Evolutionary conservation across 2,113 vertebrate species (phyloP).

Genomic region (Callorhinus ursinus): DNA sequence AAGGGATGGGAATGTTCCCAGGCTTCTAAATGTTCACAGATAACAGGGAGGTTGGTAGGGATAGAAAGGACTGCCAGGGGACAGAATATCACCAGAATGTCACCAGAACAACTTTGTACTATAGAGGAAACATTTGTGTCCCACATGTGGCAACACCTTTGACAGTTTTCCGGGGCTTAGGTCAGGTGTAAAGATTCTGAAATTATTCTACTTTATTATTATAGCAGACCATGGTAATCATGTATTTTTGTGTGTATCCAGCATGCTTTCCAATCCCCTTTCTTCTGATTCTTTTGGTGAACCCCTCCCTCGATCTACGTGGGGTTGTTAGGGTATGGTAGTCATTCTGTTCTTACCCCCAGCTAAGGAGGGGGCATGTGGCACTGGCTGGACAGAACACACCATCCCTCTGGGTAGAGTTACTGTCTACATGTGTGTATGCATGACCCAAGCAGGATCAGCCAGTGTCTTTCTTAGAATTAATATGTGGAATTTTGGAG

Average conservation of each 20-base stretch:
- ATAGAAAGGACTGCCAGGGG: too few relatives aligned
- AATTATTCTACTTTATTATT: neutral
- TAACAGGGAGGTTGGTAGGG: neutral
- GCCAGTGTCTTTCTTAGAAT: neutral
- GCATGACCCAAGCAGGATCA: neutral
- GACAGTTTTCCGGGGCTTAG: neutral
- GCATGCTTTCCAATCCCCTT: neutral
- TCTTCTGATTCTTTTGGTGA: neutral
- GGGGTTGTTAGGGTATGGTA: neutral
- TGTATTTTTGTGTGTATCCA: neutral
- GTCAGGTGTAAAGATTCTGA: neutral
- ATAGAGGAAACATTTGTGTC: neutral
- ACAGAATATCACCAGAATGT: neutral
- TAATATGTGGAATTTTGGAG: neutral
- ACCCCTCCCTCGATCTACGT: neutral
- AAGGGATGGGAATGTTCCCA: neutral
- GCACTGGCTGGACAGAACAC: neutral
- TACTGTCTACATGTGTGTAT: neutral
- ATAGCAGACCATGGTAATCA: neutral
- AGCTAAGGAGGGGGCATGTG: neutral
- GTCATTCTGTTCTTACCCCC: neutral
- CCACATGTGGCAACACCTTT: neutral
- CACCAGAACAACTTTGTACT: too few relatives aligned
- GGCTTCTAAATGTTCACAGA: neutral
- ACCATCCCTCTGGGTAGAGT: neutral